Evolutionary conservation across 2,888 invertebrate species (phyloP).

Genomic region (Diaphora mendica): DNA sequence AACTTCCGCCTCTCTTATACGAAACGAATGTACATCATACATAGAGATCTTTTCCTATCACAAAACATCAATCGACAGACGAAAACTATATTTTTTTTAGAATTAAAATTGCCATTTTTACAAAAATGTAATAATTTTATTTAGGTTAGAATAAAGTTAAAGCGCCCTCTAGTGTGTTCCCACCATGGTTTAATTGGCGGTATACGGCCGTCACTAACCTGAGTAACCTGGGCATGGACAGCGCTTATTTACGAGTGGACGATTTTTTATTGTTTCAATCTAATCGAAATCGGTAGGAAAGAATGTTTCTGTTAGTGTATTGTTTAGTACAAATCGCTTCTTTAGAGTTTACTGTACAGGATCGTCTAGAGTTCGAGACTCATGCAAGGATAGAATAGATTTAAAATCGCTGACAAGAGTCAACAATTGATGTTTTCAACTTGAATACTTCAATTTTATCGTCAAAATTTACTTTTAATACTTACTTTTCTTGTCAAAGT

Average conservation of each 20-base stretch:
- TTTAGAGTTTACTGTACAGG: slow-evolving; percentile 34
- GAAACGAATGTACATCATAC: slow-evolving; percentile 5
- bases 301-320: slow-evolving; percentile 45
- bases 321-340: slow-evolving; percentile 40
- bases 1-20: slow-evolving; percentile 21
- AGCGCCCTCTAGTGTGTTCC: slow-evolving; percentile 52
- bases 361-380: slow-evolving; percentile 13
- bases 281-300: slow-evolving; percentile 40
- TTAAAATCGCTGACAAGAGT: no score
- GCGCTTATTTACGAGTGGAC: slow-evolving; percentile 46
- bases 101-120: neutral
- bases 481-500: no score
- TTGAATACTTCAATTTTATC: neutral
- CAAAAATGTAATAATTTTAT: slow-evolving; percentile 4
- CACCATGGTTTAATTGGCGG: slow-evolving; percentile 62
- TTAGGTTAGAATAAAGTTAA: slow-evolving; percentile 52
- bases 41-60: neutral
- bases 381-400: no score
- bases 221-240: slow-evolving; percentile 36
- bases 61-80: neutral
- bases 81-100: no score
- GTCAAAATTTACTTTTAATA: no score
- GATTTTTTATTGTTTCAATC: slow-evolving; percentile 47
- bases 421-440: neutral
- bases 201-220: slow-evolving; percentile 48